Evolutionary conservation across 2,113 vertebrate genomes (phyloP), one percentile per base, ranked within the genome.

Genomic region (Ovis canadensis): DNA sequence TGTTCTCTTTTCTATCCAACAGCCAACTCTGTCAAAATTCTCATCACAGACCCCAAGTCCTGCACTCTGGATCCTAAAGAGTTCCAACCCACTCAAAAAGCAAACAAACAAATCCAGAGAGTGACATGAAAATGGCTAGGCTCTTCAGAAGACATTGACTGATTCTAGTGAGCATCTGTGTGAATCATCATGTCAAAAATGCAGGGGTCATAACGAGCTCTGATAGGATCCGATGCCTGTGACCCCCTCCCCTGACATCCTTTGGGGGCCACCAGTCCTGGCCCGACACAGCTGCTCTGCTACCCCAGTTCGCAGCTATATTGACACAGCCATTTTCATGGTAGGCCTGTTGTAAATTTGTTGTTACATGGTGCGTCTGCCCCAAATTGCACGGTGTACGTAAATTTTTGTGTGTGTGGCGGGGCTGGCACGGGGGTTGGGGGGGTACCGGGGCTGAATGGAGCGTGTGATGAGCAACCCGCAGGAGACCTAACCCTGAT

Each of bases 241-340:
- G 94, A 97, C 91, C 74, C 84, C 98, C 93, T 86, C 1, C 82
- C 2, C 78, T 36, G 90, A 96, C 96, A 95, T 94, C 55, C 98
- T 98, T 97, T 91, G 55, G 94, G 95, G 96, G 45, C 98, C 98
- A 99, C 97, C 98, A 98, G 98, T 97, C 98, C 98, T 96, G 93
- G 84, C 95, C 97, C 0, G 85, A 98, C 98, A 98, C 99, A 98
- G 99, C 99, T 98, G 99, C 98, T 97, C 97, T 87, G 98, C 98
- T 97, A 98, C 98, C 98, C 96, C 98, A 98, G 99, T 99, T 99
- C 99, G 98, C 98, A 97, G 93, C 98, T 99, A 99, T 99, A 99
- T 99, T 99, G 99, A 99, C 99, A 99, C 98, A 99, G 98, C 99
- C 99, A 99, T 99, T 99, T 99, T 99, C 99, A 99, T 99, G 99